Percentiles rank a stretch among this genome's conserved stretches.
These are phyloP conservation scores for Lithobates sylvaticus DNA, from an alignment of 2,797 vertebrate species.

Conservation along the genomic window DNA sequence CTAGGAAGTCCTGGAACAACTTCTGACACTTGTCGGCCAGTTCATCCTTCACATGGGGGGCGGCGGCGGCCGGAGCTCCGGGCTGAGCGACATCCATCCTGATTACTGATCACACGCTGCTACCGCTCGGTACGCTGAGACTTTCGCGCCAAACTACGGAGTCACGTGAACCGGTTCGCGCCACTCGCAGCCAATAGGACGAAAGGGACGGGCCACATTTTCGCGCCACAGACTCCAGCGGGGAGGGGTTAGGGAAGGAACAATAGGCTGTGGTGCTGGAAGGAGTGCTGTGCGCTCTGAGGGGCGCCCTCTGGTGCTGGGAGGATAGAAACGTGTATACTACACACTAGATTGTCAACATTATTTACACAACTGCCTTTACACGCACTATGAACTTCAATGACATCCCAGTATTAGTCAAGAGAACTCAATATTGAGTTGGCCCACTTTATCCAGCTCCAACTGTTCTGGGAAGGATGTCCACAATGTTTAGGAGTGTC, in stretches of 20 bases:
- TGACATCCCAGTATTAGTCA: no score
- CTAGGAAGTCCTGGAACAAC: constrained; percentile 94
- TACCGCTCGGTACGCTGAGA: neutral
- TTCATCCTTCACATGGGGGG: constrained; percentile 88
- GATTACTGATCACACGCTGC: neutral
- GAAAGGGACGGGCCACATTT: constrained; percentile 2
- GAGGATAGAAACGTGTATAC: no score
- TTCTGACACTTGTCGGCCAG: constrained; percentile 98
- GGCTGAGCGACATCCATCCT: constrained; percentile 85
- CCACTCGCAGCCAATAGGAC: constrained; percentile 75
- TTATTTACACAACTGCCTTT: no score
- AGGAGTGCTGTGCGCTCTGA: neutral
- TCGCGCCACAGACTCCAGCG: constrained; percentile 67
- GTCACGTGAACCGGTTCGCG: constrained; percentile 79
- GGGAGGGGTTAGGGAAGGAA: neutral
- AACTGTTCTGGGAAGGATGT: no score
- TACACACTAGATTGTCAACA: no score
- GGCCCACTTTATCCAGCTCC: no score
- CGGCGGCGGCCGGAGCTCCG: constrained; percentile 73
- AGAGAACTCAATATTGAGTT: no score
- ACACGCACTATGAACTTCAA: no score
- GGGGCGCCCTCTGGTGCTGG: constrained; percentile 15
- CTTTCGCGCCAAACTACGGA: constrained; percentile 77
- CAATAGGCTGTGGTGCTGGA: no score
- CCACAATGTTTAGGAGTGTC: no score